These are phyloP conservation scores for Dicentrarchus labrax DNA, from an alignment of 2,113 vertebrate genomes.

Conservation along the genomic window DNA sequence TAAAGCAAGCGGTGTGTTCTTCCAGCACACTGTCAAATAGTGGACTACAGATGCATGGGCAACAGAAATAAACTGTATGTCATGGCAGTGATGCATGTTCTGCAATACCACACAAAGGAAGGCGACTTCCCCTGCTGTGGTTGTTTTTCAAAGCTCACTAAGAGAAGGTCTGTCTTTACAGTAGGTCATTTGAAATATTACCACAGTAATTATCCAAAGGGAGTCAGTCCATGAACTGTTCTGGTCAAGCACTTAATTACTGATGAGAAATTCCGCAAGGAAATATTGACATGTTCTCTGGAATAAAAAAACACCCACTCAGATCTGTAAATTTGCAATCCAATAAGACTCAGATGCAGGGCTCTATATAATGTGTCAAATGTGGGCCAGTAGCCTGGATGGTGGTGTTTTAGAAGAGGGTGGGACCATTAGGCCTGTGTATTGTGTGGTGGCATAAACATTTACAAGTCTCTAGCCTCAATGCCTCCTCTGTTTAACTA, in stretches of 20 bases:
- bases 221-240: neutral
- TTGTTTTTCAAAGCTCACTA: neutral
- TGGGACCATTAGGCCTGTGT: conserved; percentile 38
- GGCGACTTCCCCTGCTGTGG: neutral
- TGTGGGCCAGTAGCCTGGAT: conserved; percentile 4
- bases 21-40: neutral
- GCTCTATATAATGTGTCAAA: neutral
- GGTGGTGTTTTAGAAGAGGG: conserved; percentile 30
- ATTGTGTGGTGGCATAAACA: conserved; percentile 60
- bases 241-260: neutral
- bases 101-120: neutral
- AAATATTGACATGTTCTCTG: neutral
- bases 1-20: neutral
- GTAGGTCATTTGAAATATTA: neutral
- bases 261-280: neutral
- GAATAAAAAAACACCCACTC: neutral
- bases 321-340: neutral
- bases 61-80: conserved; percentile 9
- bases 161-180: neutral
- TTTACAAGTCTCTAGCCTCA: conserved; percentile 56
- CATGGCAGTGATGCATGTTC: neutral
- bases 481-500: conserved; percentile 50
- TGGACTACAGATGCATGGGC: neutral
- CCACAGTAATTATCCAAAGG: conserved; percentile 10
- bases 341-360: neutral